Conservation (phyloP, 2,113 vertebrate genomes). For the Deroptyus accipitrinus region DNA sequence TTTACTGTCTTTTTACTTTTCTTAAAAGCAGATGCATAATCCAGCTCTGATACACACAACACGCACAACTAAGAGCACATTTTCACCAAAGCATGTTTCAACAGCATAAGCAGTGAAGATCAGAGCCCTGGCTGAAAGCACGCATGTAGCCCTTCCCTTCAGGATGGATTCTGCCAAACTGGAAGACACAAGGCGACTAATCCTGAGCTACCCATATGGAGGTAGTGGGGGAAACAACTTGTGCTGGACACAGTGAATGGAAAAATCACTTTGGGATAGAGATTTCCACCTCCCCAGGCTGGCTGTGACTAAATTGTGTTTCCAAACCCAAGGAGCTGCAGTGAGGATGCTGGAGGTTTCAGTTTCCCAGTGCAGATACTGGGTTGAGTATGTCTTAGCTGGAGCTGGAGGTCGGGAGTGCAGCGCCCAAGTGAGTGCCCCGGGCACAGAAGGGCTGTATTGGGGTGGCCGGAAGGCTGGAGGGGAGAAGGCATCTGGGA, state of each 20-base stretch:
- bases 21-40: background rate
- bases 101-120: background rate
- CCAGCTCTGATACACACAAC: background rate
- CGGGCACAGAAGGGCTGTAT: background rate
- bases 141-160: fast-evolving
- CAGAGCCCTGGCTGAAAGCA: background rate
- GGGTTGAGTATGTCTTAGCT: background rate
- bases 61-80: background rate
- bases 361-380: background rate
- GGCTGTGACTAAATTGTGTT: background rate
- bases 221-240: background rate
- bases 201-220: fast-evolving
- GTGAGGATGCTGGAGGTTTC: background rate
- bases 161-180: background rate
- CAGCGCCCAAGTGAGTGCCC: background rate
- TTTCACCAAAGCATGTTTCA: background rate
- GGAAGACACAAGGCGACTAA: background rate
- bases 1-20: background rate
- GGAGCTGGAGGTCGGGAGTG: background rate
- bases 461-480: background rate
- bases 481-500: background rate
- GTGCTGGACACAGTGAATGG: background rate
- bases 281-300: background rate
- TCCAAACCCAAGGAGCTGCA: background rate
- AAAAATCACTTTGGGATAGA: background rate